These are phyloP conservation scores for Drosophila cardini DNA, from an alignment of 1,140 invertebrate genomes.

Conservation along the genomic window DNA sequence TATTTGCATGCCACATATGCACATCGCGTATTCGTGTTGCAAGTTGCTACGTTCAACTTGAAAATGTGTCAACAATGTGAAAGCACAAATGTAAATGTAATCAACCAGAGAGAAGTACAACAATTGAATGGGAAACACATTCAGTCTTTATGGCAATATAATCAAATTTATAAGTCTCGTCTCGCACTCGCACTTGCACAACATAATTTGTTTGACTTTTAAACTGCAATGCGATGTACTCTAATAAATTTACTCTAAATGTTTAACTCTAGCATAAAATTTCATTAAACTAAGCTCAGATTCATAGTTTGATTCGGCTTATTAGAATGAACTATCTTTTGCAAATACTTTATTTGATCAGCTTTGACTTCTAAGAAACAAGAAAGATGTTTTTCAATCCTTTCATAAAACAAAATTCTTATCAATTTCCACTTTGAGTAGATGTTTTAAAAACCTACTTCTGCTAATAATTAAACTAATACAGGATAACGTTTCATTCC, in stretches of 20 bases:
- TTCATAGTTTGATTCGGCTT: too few species aligned
- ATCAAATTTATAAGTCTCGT: conserved; percentile 55
- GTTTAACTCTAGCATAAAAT: too few species aligned
- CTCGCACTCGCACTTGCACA: conserved; percentile 29
- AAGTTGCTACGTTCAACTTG: conserved; percentile 29
- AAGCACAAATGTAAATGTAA: conserved; percentile 60
- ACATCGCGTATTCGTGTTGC: conserved; percentile 22
- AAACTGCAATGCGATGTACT: background rate
- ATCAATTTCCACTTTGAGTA: too few species aligned
- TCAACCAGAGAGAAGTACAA: conserved; percentile 36
- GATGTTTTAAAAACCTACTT: too few species aligned
- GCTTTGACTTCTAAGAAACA: too few species aligned
- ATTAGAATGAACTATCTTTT: too few species aligned
- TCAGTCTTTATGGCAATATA: conserved; percentile 51
- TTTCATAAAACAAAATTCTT: too few species aligned
- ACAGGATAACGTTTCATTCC: too few species aligned
- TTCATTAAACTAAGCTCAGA: too few species aligned
- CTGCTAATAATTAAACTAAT: too few species aligned
- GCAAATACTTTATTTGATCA: too few species aligned
- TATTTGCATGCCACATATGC: conserved; percentile 26
- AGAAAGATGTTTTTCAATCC: too few species aligned
- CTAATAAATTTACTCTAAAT: background rate
- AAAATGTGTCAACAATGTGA: conserved; percentile 44
- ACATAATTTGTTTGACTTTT: conserved; percentile 44
- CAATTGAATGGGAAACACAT: background rate